Evolutionary conservation across 1,140 invertebrate species (phyloP), one percentile per base, ranked within the genome.

Genomic region (Macrobrachium rosenbergii): DNA sequence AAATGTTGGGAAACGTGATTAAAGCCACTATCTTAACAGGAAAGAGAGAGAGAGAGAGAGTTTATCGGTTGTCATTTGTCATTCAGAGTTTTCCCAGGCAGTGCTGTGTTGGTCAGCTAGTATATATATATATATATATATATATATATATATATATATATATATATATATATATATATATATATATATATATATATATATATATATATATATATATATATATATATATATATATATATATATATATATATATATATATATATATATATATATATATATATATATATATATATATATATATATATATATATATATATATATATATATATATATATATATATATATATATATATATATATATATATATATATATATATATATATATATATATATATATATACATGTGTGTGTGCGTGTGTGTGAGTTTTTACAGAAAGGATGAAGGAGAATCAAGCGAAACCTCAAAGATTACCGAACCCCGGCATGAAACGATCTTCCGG

Each of bases 381-480:
- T 64, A 64, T 64, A 64, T 64, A 64, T 64, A 64, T 64, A 23
- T 64, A 64, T 64, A 64, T 64, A 64, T 64, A 64, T 64, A 23
- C 21, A 64, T 64, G 14, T 64, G 21, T 8, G 64, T 67, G 64
- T 67, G 64, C 0, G 2, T 67, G 23, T 67, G 64, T 67, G 23
- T 12, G 10, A 11, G 64, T 67, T 2, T 63, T 63, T 37, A 1
- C 28, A 2, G 28, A 37, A 3, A 1, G 28, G 28, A 12, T 67
- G 8, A 21, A 67, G 19, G 0, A 21, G 10, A 21, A 14, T 67
- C 19, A 11, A 17, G 19, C 8, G 0, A 67, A 8, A 67, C 64
- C 64, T 17, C 52, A 52, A 52, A 52, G 52, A 52, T 5, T 52
- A 12, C 52, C 52, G 52, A 52, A 52, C 7, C 7, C 12, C 2